Conservation (phyloP, 2,797 vertebrate genomes). For the Spinibarbus caldwelli region DNA sequence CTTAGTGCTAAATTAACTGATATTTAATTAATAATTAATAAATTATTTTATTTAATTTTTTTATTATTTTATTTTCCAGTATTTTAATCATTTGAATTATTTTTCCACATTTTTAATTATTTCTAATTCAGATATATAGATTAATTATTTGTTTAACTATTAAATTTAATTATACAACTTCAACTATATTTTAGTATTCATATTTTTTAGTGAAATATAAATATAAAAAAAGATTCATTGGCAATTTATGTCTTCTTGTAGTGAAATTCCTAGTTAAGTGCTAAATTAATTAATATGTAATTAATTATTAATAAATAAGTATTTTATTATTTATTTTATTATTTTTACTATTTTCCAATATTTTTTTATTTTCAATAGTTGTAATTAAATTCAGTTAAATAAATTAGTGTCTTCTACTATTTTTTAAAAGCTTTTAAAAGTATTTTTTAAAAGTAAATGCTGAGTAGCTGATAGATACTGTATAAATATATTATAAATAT, state of each 20-base stretch:
- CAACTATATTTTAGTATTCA: background rate
- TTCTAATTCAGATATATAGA: background rate
- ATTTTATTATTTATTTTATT: no score
- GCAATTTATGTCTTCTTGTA: background rate
- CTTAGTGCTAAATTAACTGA: background rate
- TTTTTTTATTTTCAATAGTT: no score
- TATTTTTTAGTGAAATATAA: background rate
- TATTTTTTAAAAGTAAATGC: no score
- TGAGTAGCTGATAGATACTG: no score
- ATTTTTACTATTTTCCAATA: no score
- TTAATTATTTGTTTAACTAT: background rate
- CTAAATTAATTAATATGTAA: background rate
- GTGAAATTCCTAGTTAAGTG: background rate
- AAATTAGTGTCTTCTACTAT: no score
- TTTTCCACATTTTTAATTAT: background rate
- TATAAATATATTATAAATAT: no score
- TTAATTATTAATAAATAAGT: no score
- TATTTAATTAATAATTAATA: background rate
- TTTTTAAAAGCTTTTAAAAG: no score
- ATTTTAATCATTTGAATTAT: background rate
- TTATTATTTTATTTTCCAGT: background rate
- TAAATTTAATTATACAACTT: background rate
- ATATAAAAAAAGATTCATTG: background rate
- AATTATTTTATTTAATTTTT: no score
- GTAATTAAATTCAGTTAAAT: no score